Evolutionary conservation across 2,888 invertebrate species (phyloP).

Genomic region (Melitaea athalia): DNA sequence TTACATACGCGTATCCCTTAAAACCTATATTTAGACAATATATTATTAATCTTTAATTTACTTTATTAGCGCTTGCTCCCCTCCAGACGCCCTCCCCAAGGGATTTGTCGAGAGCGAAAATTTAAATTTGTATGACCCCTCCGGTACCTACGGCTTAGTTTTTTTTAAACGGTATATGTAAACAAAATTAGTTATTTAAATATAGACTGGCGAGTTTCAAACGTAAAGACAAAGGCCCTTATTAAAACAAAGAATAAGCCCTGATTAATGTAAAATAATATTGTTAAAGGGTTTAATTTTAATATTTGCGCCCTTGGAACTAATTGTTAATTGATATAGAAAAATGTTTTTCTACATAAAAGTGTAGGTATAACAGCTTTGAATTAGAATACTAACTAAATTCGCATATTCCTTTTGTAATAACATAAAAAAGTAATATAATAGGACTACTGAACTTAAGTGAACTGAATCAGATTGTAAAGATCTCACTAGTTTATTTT

Average conservation of each 20-base stretch:
- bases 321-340: no score
- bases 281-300: neutral
- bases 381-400: no score
- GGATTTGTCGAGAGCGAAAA: slow-evolving; percentile 74
- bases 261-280: no score
- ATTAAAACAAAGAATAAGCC: no score
- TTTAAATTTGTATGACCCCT: slow-evolving; percentile 80
- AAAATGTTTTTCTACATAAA: no score
- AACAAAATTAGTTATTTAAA: slow-evolving; percentile 26
- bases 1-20: slow-evolving; percentile 69
- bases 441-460: no score
- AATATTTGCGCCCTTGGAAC: no score
- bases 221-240: slow-evolving; percentile 1
- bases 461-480: no score
- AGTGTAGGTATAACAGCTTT: no score
- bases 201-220: slow-evolving; percentile 16
- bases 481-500: no score
- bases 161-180: slow-evolving; percentile 44
- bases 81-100: slow-evolving; percentile 63
- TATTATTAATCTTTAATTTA: slow-evolving; percentile 83
- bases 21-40: slow-evolving; percentile 76
- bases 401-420: no score
- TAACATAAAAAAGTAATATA: no score
- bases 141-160: slow-evolving; percentile 55
- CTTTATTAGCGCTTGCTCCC: slow-evolving; percentile 78